These are phyloP conservation scores for Colaptes auratus DNA, from an alignment of 2,113 vertebrate species.

Conservation along the genomic window DNA sequence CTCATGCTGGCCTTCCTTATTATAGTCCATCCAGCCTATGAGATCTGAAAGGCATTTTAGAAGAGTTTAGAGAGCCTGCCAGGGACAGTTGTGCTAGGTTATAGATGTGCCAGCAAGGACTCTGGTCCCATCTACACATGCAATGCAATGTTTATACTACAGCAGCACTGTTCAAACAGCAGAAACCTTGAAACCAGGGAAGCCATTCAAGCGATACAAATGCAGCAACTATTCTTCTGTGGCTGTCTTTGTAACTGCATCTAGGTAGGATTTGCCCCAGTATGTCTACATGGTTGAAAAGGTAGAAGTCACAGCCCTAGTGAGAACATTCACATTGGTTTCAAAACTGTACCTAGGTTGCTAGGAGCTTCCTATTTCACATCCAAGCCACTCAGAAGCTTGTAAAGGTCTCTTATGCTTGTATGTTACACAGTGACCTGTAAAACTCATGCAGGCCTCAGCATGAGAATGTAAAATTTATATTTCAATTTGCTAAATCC, in stretches of 20 bases:
- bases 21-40: slow-evolving; percentile 83
- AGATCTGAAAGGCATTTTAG: slow-evolving; percentile 82
- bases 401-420: not conserved
- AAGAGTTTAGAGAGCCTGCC: slow-evolving; percentile 61
- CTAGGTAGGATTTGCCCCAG: not conserved
- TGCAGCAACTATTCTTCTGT: not conserved
- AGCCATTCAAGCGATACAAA: not conserved
- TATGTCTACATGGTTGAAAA: not conserved
- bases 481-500: not conserved
- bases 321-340: not conserved
- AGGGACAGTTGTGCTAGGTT: not conserved
- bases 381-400: not conserved
- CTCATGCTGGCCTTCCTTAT: slow-evolving; percentile 81
- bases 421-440: not conserved
- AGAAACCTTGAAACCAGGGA: not conserved
- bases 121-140: not conserved
- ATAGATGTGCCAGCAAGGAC: not conserved
- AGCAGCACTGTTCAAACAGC: not conserved
- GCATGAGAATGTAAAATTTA: not conserved
- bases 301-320: not conserved
- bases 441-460: not conserved
- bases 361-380: not conserved
- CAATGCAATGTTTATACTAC: not conserved
- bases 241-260: not conserved
- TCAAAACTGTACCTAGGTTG: not conserved